These are phyloP conservation scores for Meteorus sp. DNA, from an alignment of 1,140 invertebrate genomes.

Conservation along the genomic window DNA sequence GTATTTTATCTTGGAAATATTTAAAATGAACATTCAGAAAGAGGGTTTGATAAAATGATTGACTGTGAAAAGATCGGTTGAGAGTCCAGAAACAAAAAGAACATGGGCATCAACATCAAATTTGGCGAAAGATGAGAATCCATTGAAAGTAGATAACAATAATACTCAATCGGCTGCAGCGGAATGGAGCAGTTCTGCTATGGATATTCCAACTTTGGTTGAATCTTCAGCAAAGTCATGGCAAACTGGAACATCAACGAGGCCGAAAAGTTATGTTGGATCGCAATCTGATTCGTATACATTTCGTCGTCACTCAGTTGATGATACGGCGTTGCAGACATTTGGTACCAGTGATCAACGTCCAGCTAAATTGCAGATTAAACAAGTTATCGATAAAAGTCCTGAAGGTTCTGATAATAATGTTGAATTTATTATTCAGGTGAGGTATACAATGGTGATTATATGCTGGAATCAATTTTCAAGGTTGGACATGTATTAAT, in stretches of 20 bases:
- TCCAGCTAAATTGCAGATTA: slow-evolving; percentile 52
- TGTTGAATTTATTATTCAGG: slow-evolving; percentile 56
- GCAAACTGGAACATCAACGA: slow-evolving; percentile 5
- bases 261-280: slow-evolving; percentile 38
- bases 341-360: not conserved
- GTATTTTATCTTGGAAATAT: not conserved
- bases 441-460: too few relatives aligned
- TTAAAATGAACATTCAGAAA: not conserved
- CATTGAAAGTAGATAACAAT: slow-evolving; percentile 30
- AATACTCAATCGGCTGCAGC: slow-evolving; percentile 33
- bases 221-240: slow-evolving; percentile 1
- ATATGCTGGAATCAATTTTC: not conserved
- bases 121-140: slow-evolving; percentile 50
- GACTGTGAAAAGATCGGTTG: slow-evolving; percentile 32
- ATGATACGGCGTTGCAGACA: slow-evolving; percentile 27
- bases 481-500: not conserved
- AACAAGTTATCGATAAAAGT: slow-evolving; percentile 51
- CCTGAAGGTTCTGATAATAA: slow-evolving; percentile 48
- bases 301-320: slow-evolving; percentile 39
- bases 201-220: slow-evolving; percentile 33
- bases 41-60: slow-evolving; percentile 2
- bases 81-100: slow-evolving; percentile 41
- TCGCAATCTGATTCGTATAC: slow-evolving; percentile 40
- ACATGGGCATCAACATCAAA: slow-evolving; percentile 64
- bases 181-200: slow-evolving; percentile 38